Conservation (phyloP, 2,888 invertebrate species). For the Trileptium ribeirensis region DNA sequence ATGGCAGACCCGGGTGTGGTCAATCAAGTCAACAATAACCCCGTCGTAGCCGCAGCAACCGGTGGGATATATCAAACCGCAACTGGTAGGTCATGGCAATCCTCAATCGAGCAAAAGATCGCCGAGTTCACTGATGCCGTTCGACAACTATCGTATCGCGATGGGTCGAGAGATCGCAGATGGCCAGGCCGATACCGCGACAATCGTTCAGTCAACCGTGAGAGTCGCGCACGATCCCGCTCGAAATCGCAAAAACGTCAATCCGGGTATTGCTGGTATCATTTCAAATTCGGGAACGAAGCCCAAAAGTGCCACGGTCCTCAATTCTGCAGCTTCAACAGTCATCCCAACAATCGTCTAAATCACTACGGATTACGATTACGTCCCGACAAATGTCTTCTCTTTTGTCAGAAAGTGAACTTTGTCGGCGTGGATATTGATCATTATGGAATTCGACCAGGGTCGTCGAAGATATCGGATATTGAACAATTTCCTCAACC, state of each 20-base stretch:
- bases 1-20: not conserved
- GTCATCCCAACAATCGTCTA: too few species aligned
- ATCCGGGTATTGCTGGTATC: not conserved
- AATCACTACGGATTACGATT: not conserved
- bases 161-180: not conserved
- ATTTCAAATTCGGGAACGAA: not conserved
- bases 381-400: not conserved
- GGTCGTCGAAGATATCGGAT: not conserved
- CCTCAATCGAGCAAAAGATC: not conserved
- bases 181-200: not conserved
- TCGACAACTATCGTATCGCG: not conserved
- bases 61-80: too few species aligned
- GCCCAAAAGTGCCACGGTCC: not conserved
- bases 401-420: not conserved
- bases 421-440: not conserved
- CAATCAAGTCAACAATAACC: not conserved
- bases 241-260: not conserved
- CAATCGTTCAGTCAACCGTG: not conserved
- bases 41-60: not conserved
- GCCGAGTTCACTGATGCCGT: not conserved
- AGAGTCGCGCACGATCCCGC: not conserved
- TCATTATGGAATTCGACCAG: conserved; percentile 1
- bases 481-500: not conserved
- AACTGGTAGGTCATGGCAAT: not conserved
- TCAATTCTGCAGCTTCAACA: not conserved